Evolutionary conservation across 1,140 invertebrate genomes (phyloP).

Genomic region (Pseudobourletiella spinata): DNA sequence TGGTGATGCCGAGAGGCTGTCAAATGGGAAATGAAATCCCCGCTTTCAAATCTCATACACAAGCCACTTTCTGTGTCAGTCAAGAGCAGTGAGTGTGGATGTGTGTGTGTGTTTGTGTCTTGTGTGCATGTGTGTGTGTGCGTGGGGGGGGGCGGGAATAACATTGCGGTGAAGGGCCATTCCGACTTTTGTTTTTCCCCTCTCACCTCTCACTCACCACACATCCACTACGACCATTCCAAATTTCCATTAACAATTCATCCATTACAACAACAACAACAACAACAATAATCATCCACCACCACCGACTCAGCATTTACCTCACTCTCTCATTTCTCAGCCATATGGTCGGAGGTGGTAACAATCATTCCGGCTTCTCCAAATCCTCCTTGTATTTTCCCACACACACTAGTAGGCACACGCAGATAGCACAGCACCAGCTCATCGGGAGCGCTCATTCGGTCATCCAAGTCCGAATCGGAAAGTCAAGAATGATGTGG

Average conservation of each 20-base stretch:
- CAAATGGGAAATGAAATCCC: conserved; percentile 10
- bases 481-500: no score
- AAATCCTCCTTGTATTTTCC: no score
- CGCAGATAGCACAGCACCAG: no score
- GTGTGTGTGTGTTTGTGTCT: not conserved
- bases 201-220: not conserved
- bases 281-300: no score
- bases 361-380: no score
- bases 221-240: not conserved
- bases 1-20: conserved; percentile 25
- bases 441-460: no score
- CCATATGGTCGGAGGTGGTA: no score
- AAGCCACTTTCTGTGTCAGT: not conserved
- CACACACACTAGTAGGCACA: no score
- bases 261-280: no score
- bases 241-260: not conserved
- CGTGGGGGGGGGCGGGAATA: not conserved
- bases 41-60: not conserved
- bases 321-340: no score
- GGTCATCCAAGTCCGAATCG: no score
- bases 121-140: not conserved
- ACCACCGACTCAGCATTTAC: no score
- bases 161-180: not conserved
- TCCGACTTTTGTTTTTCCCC: not conserved
- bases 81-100: not conserved